Percentiles rank a stretch among this genome's conserved stretches.
Conservation (phyloP, 2,113 vertebrate species). For the Casuarius casuarius region DNA sequence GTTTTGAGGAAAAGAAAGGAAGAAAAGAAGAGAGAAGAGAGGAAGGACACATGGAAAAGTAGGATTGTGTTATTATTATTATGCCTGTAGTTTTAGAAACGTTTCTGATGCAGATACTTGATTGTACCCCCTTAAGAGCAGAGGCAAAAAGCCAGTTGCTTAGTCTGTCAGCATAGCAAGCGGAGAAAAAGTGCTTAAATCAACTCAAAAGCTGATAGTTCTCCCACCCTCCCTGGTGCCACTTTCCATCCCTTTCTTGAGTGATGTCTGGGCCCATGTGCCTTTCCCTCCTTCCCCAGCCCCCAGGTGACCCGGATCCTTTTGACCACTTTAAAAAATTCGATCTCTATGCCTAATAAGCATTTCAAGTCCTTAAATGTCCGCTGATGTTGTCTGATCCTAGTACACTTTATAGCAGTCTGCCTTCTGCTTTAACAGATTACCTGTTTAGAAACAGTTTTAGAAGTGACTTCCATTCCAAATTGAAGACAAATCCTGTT, state of each 20-base stretch:
- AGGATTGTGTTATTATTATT: background rate
- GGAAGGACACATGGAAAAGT: background rate
- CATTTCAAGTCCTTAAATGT: background rate
- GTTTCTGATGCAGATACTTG: background rate
- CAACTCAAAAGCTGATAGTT: background rate
- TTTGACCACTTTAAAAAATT: background rate
- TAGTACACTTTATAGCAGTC: background rate
- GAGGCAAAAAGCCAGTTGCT: background rate
- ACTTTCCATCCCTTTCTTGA: fast-evolving
- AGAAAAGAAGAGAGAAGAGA: background rate
- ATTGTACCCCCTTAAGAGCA: background rate
- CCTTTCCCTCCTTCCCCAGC: background rate
- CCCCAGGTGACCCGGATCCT: background rate
- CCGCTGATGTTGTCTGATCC: background rate
- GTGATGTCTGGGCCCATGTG: fast-evolving
- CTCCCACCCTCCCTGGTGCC: background rate
- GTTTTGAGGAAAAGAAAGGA: background rate
- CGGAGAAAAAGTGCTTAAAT: background rate
- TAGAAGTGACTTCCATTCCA: background rate
- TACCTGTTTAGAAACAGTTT: constrained; percentile 11
- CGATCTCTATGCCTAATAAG: background rate
- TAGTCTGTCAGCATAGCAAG: background rate
- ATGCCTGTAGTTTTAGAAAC: background rate
- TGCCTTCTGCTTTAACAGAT: background rate
- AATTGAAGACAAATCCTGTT: background rate